Evolutionary conservation across 2,888 invertebrate genomes (phyloP).

Genomic region (Camponotus fellah): DNA sequence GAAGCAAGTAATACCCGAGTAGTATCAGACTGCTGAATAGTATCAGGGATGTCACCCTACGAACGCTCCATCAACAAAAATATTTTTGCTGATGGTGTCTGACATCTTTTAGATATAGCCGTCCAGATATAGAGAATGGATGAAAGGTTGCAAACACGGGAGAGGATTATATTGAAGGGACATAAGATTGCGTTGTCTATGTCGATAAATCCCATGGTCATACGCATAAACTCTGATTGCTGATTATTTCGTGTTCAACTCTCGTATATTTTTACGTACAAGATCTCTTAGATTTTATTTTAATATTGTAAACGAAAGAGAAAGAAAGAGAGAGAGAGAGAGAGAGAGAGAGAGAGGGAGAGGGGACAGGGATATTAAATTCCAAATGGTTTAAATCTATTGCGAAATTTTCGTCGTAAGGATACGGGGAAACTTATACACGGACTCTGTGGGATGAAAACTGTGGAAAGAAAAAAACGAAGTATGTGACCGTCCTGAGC

Average conservation of each 20-base stretch:
- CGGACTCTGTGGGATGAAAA: neutral
- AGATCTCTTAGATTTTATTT: conserved; percentile 1
- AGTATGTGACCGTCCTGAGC: neutral
- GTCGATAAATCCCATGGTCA: conserved; percentile 3
- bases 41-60: neutral
- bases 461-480: neutral
- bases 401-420: neutral
- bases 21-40: neutral
- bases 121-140: neutral
- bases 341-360: neutral
- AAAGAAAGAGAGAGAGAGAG: too few relatives aligned
- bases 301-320: neutral
- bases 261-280: neutral
- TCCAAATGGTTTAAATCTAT: neutral
- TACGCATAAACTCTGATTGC: conserved; percentile 9
- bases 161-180: neutral
- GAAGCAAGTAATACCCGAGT: neutral
- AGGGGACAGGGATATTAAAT: neutral
- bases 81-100: neutral
- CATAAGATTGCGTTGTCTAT: conserved; percentile 6
- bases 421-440: neutral
- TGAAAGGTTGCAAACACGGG: neutral
- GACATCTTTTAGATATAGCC: neutral
- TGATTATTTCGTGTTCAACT: neutral
- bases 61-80: conserved; percentile 25